These are phyloP conservation scores for Scaptomyza reducta DNA, from an alignment of 2,888 invertebrate genomes.

Conservation along the genomic window DNA sequence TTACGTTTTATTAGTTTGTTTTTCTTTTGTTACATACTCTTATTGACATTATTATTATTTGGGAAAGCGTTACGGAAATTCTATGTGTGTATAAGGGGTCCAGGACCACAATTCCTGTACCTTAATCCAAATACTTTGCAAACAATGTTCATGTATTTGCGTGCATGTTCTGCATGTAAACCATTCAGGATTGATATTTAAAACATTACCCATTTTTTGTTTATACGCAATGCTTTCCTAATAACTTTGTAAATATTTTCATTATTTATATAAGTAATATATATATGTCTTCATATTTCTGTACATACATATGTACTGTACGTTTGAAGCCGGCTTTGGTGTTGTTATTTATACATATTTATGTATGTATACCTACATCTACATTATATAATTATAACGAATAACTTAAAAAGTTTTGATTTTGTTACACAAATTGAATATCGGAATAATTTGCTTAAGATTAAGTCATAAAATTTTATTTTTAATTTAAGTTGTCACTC, in stretches of 20 bases:
- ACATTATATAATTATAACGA: conserved; percentile 33
- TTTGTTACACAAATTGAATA: conserved; percentile 54
- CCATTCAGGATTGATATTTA: conserved; percentile 34
- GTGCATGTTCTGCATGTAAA: conserved; percentile 10
- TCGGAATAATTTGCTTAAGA: conserved; percentile 39
- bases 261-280: conserved; percentile 39
- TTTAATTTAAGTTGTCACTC: conserved; percentile 41
- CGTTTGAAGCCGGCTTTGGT: conserved; percentile 60
- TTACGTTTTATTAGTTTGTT: conserved; percentile 39
- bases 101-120: conserved; percentile 38
- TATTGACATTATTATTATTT: conserved; percentile 43
- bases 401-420: conserved; percentile 52
- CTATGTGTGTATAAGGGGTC: conserved; percentile 52
- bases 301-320: conserved; percentile 20
- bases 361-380: conserved; percentile 34
- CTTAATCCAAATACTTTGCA: conserved; percentile 6
- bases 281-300: conserved; percentile 16
- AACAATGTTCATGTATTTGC: conserved; percentile 2
- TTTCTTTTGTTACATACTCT: conserved; percentile 42
- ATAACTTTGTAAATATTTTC: conserved; percentile 61
- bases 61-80: conserved; percentile 39
- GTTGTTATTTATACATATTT: conserved; percentile 66
- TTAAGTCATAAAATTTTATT: conserved; percentile 32
- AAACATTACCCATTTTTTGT: conserved; percentile 16
- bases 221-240: conserved; percentile 44